These are phyloP conservation scores for Morelia viridis DNA, from an alignment of 2,797 vertebrate species.

Conservation along the genomic window DNA sequence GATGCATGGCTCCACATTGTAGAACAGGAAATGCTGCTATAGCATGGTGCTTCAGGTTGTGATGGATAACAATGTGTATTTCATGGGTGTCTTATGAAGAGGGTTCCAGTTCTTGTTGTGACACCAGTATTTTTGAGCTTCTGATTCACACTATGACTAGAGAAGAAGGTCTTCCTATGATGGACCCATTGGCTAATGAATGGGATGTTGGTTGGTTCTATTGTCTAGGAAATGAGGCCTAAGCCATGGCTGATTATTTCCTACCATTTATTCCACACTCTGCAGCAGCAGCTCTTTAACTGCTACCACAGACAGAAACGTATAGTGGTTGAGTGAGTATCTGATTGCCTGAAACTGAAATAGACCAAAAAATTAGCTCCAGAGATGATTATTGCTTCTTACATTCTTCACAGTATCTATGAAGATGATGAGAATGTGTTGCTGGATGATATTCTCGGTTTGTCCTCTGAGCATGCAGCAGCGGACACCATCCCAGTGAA, in stretches of 20 bases:
- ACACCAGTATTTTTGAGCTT: background rate
- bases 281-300: no score
- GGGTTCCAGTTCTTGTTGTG: background rate
- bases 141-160: background rate
- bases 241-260: background rate
- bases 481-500: no score
- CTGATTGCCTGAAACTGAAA: no score
- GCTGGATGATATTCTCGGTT: no score
- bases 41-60: background rate
- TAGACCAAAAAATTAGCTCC: no score
- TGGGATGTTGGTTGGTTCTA: background rate
- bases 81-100: background rate
- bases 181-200: background rate
- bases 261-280: no score
- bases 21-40: background rate
- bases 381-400: no score
- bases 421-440: no score
- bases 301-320: no score
- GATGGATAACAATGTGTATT: background rate
- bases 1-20: background rate
- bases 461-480: no score
- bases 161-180: background rate
- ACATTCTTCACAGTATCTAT: no score
- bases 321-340: no score
- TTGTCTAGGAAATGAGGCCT: background rate